Conservation (phyloP, 2,888 invertebrate genomes). For the Serrognathus titanus region DNA sequence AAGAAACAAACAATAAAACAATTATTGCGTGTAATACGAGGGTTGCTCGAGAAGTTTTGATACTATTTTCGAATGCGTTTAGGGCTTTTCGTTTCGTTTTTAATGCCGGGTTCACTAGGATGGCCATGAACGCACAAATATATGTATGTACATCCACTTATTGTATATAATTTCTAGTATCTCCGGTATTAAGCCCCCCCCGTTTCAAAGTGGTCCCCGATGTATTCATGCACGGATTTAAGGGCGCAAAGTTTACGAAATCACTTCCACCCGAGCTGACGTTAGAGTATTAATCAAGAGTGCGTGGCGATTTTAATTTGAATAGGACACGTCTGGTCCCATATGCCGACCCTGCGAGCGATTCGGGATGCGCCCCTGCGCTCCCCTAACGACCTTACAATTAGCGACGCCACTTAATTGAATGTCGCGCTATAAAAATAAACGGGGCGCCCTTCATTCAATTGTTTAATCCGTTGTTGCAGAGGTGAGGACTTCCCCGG, state of each 20-base stretch:
- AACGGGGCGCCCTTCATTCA: background rate
- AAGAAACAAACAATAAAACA: too few species aligned
- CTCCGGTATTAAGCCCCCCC: background rate
- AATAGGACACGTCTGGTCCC: slow-evolving; percentile 39
- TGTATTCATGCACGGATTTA: slow-evolving; percentile 9
- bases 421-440: background rate
- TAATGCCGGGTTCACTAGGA: too few species aligned
- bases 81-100: too few species aligned
- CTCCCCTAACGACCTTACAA: slow-evolving; percentile 25
- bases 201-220: slow-evolving; percentile 25
- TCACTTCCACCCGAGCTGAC: slow-evolving; percentile 46
- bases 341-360: slow-evolving; percentile 41
- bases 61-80: too few species aligned
- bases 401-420: slow-evolving; percentile 17
- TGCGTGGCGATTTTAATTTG: slow-evolving; percentile 42
- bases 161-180: too few species aligned
- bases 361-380: slow-evolving; percentile 22
- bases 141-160: too few species aligned
- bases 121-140: too few species aligned
- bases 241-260: slow-evolving; percentile 35
- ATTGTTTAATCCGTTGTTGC: slow-evolving; percentile 18
- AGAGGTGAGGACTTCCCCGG: slow-evolving; percentile 46
- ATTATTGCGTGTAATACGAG: too few species aligned
- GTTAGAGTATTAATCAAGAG: slow-evolving; percentile 46
- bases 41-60: too few species aligned